Evolutionary conservation across 2,113 vertebrate species (phyloP).

Genomic region (Anolis carolinensis): DNA sequence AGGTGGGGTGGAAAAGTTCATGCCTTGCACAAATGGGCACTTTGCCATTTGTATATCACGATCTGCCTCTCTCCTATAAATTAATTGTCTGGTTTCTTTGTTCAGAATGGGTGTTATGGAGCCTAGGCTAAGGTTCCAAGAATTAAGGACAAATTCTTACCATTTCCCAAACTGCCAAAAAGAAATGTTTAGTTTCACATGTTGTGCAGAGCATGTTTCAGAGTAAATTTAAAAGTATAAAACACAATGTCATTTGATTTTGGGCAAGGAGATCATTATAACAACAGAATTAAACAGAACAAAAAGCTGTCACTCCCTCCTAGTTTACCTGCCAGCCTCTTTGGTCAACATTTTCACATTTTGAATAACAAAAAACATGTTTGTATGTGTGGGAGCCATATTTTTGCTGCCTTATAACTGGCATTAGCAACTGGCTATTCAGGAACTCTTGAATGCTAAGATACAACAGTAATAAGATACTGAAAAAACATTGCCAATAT

Average conservation of each 20-base stretch:
- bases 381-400: not conserved
- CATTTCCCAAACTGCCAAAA: not conserved
- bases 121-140: too few species aligned
- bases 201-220: not conserved
- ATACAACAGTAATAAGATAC: not conserved
- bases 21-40: too few species aligned
- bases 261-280: not conserved
- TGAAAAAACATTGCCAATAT: not conserved
- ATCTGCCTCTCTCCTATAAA: not conserved
- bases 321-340: not conserved
- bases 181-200: not conserved
- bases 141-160: not conserved
- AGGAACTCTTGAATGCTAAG: constrained; percentile 23
- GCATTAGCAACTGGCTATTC: constrained; percentile 2
- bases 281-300: constrained; percentile 11
- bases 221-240: not conserved
- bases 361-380: not conserved
- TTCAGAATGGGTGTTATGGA: not conserved
- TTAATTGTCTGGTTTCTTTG: not conserved
- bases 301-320: not conserved
- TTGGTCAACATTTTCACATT: not conserved
- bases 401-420: not conserved
- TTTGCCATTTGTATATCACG: not conserved
- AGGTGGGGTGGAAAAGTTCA: too few species aligned
- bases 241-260: not conserved